Evolutionary conservation across 2,888 invertebrate species (phyloP).

Genomic region (Campopleginae sp.): DNA sequence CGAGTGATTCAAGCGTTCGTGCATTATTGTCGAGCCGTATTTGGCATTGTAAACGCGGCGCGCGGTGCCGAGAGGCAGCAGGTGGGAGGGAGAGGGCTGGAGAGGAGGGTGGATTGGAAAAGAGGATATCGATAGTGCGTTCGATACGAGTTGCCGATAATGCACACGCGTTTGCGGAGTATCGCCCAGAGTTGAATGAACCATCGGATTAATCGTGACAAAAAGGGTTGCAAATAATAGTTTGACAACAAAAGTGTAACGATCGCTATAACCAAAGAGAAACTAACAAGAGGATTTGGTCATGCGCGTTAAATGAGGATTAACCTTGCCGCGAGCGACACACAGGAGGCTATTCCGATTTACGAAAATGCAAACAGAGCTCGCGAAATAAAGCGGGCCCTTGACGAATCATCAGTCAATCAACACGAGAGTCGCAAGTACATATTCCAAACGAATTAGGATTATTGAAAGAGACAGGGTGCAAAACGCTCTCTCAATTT

Average conservation of each 20-base stretch:
- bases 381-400: constrained; percentile 35
- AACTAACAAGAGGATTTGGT: constrained; percentile 32
- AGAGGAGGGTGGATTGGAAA: neutral
- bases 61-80: neutral
- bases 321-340: neutral
- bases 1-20: neutral
- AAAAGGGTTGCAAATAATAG: constrained; percentile 22
- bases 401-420: constrained; percentile 53
- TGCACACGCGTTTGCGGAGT: neutral
- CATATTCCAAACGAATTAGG: constrained; percentile 21
- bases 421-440: constrained; percentile 12
- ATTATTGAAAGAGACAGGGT: neutral
- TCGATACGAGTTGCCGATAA: constrained; percentile 35
- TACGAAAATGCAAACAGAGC: constrained; percentile 57
- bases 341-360: constrained; percentile 16
- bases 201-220: constrained; percentile 19
- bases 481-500: neutral
- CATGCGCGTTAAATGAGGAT: constrained; percentile 55
- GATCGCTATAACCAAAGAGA: neutral
- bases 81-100: neutral
- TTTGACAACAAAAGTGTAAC: constrained; percentile 44
- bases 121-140: constrained; percentile 32
- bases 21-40: neutral
- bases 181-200: constrained; percentile 17
- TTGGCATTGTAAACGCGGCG: neutral